phyloP scores from a whole-genome alignment of 2,113 vertebrate species.

The Apteryx mantelli region DNA sequence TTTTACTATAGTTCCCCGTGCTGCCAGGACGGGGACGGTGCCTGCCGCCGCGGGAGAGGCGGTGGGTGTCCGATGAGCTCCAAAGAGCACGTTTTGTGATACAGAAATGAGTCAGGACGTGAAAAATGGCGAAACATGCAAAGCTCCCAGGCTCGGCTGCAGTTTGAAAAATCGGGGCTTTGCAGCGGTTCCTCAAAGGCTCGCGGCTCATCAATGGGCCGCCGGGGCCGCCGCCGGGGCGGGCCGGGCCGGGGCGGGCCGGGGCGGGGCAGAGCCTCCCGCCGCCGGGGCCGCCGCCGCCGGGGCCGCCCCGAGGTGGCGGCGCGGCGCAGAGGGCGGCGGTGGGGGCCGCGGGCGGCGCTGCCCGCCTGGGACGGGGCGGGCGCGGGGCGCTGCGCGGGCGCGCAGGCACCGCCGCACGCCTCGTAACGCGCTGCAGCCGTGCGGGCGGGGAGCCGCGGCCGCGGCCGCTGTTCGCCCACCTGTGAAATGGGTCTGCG shows the following conservation, averaged over 20 bases:
- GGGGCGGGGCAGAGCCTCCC: background rate
- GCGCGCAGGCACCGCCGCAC: too few relatives aligned
- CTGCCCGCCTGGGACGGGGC: background rate
- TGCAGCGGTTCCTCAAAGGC: constrained; percentile 58
- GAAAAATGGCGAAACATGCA: constrained; percentile 75
- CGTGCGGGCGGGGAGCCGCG: too few relatives aligned
- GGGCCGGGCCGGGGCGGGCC: background rate
- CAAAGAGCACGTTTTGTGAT: constrained; percentile 71
- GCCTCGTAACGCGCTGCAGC: too few relatives aligned
- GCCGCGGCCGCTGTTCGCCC: background rate
- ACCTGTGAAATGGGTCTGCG: background rate
- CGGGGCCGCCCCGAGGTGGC: background rate
- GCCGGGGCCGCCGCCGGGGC: background rate
- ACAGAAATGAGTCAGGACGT: constrained; percentile 79
- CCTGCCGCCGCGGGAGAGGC: constrained; percentile 33
- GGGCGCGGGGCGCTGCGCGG: too few relatives aligned
- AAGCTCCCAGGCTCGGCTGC: constrained; percentile 70
- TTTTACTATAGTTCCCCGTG: constrained; percentile 69
- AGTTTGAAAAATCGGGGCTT: constrained; percentile 56
- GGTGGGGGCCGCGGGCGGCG: too few relatives aligned
- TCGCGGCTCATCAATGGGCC: constrained; percentile 32
- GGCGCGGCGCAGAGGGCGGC: background rate
- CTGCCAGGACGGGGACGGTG: background rate
- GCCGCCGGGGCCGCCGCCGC: background rate
- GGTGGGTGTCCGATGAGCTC: constrained; percentile 67